Evolutionary conservation across 2,797 vertebrate genomes (phyloP).

Genomic region (Hafferia zeledoni): DNA sequence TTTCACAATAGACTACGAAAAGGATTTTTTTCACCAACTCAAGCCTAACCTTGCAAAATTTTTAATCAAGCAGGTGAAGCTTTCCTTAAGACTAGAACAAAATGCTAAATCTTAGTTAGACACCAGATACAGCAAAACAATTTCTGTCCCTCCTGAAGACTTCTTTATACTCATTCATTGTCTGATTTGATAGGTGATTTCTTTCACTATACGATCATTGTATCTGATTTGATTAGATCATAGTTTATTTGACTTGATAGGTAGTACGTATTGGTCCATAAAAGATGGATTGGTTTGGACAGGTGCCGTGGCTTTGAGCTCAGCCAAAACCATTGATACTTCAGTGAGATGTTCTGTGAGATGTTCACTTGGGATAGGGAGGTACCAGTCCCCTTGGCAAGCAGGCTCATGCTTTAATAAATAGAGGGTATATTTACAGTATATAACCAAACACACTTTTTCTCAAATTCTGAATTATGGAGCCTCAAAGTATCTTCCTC

Average conservation of each 20-base stretch:
- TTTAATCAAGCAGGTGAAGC: not conserved
- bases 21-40: not conserved
- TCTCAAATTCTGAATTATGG: not conserved
- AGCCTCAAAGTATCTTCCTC: not conserved
- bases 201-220: not conserved
- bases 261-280: not conserved
- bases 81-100: not conserved
- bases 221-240: constrained; percentile 19
- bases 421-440: not conserved
- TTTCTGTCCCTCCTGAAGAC: not conserved
- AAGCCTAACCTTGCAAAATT: not conserved
- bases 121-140: not conserved
- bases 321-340: not conserved
- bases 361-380: not conserved
- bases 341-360: not conserved
- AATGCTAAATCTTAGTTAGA: not conserved
- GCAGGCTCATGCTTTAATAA: not conserved
- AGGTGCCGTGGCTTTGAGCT: constrained; percentile 7
- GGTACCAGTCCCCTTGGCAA: not conserved
- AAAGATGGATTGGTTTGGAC: constrained; percentile 37
- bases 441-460: not conserved
- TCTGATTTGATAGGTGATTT: constrained; percentile 1
- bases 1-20: not conserved
- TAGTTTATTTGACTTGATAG: constrained; percentile 46
- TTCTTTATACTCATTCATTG: not conserved